Conservation (phyloP, 2,888 invertebrate genomes). For the Teinopalpus imperialis region DNA sequence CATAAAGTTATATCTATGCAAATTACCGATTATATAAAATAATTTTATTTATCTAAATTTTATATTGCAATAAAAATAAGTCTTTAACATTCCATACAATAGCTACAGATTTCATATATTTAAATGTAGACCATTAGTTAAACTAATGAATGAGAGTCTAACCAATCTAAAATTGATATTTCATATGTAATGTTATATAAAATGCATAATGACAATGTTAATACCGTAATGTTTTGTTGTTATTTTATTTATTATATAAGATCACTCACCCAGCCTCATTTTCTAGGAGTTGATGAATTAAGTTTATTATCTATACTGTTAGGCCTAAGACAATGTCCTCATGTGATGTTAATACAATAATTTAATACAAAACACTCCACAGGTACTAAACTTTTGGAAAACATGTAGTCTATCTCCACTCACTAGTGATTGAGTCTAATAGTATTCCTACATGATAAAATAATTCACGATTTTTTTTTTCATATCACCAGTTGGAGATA, state of each 20-base stretch:
- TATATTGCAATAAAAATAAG: constrained; percentile 60
- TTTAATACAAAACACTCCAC: neutral
- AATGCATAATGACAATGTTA: constrained; percentile 41
- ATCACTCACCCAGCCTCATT: constrained; percentile 9
- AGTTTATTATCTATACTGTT: constrained; percentile 28
- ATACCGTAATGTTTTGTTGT: constrained; percentile 12
- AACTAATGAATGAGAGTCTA: constrained; percentile 55
- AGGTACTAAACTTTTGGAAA: neutral
- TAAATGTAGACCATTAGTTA: constrained; percentile 62
- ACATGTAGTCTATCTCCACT: constrained; percentile 6
- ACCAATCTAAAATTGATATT: constrained; percentile 44
- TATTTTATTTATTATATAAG: constrained; percentile 6
- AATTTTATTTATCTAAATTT: constrained; percentile 47
- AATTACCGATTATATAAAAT: constrained; percentile 9
- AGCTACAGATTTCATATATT: constrained; percentile 18
- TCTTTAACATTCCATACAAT: constrained; percentile 54
- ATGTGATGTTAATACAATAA: constrained; percentile 32
- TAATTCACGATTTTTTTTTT: too few species aligned
- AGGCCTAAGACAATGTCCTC: constrained; percentile 33
- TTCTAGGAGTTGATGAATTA: constrained; percentile 14
- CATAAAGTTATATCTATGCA: constrained; percentile 19
- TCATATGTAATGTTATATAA: constrained; percentile 37
- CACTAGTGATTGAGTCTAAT: neutral
- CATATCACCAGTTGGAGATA: too few species aligned
- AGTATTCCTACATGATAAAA: constrained; percentile 12